Evolutionary conservation across 2,113 vertebrate species (phyloP).

Genomic region (Oxyruncus cristatus): DNA sequence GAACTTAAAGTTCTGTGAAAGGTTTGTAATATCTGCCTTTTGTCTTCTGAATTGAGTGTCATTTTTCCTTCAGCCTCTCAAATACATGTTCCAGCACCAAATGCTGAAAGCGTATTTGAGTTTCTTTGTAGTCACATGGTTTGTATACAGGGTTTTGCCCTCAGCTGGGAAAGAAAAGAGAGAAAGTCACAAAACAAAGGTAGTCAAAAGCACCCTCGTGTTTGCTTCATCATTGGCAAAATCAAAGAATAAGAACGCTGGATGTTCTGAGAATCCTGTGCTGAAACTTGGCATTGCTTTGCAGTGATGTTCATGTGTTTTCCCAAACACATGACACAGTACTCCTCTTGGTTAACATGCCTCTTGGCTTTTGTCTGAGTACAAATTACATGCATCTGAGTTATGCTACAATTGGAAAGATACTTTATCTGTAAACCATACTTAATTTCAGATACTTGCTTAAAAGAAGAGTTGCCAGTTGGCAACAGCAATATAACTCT

Average conservation of each 20-base stretch:
- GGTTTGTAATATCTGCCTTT: background rate
- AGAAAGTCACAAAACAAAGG: background rate
- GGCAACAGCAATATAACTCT: background rate
- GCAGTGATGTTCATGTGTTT: background rate
- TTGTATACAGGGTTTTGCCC: background rate
- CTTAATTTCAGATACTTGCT: background rate
- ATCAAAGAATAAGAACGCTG: background rate
- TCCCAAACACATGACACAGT: background rate
- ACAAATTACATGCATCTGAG: background rate
- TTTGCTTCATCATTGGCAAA: background rate
- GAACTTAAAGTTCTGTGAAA: background rate
- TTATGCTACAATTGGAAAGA: background rate
- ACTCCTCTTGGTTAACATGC: background rate
- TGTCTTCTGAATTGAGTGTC: background rate
- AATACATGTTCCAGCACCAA: background rate
- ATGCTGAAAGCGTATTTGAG: background rate
- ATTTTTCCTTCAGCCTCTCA: background rate
- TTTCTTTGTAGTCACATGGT: background rate
- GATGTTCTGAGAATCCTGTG: background rate
- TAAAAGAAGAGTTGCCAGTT: background rate
- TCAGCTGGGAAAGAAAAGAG: background rate
- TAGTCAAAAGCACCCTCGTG: background rate
- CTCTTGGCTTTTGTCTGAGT: background rate
- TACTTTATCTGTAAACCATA: background rate
- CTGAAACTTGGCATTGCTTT: background rate